These are phyloP conservation scores for Helicoverpa armigera DNA, from an alignment of 1,140 invertebrate genomes.

Conservation along the genomic window DNA sequence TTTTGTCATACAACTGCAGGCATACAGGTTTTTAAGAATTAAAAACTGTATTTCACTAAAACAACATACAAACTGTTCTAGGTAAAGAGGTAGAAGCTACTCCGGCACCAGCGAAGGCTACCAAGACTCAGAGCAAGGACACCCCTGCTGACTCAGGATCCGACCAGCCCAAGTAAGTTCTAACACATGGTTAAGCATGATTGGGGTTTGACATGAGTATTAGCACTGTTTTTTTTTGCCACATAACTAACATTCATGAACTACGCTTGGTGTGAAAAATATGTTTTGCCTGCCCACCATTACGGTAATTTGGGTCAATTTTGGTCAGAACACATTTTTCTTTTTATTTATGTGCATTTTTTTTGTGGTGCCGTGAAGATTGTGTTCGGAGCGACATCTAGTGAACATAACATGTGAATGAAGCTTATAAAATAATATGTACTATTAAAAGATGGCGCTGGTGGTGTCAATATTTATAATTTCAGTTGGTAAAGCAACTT, in stretches of 20 bases:
- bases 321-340: no score
- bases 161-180: constrained; percentile 82
- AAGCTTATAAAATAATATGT: neutral
- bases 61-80: constrained; percentile 50
- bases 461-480: neutral
- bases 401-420: neutral
- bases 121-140: constrained; percentile 81
- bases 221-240: neutral
- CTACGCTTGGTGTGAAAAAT: no score
- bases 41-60: no score
- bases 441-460: neutral
- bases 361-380: no score
- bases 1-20: no score
- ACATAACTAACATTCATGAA: no score
- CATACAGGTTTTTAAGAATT: no score
- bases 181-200: neutral
- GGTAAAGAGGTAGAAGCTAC: constrained; percentile 74
- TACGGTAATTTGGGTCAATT: no score
- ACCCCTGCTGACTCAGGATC: constrained; percentile 83
- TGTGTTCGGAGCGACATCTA: neutral
- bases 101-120: constrained; percentile 70
- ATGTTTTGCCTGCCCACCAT: no score
- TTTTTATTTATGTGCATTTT: no score
- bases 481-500: neutral
- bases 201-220: neutral